Percentiles rank a stretch among this genome's conserved stretches.
Conservation (phyloP, 1,140 invertebrate genomes). For the Drosophila biarmipes region DNA sequence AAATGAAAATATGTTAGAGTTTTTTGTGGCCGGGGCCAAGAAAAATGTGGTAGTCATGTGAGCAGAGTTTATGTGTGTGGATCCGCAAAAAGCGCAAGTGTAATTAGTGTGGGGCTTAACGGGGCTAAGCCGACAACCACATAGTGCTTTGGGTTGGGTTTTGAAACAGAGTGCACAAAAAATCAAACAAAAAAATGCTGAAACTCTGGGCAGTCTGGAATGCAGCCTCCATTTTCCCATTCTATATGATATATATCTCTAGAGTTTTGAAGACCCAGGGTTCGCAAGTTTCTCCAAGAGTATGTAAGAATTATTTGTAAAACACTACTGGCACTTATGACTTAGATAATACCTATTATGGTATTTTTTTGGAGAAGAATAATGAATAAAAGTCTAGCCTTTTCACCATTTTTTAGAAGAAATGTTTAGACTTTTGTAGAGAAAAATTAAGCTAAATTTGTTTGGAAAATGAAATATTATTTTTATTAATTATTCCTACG, state of each 20-base stretch:
- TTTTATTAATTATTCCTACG: too few species aligned
- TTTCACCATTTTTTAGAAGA: too few species aligned
- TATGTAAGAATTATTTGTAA: neutral
- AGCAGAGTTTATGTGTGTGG: constrained; percentile 35
- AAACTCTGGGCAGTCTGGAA: constrained; percentile 12
- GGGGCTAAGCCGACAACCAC: constrained; percentile 69
- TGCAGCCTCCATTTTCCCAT: constrained; percentile 4
- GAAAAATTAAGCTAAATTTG: too few species aligned
- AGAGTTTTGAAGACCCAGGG: neutral
- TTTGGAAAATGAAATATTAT: too few species aligned
- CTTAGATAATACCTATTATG: too few species aligned
- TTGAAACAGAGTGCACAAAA: constrained; percentile 11
- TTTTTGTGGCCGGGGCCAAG: constrained; percentile 60
- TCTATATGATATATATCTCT: constrained; percentile 1
- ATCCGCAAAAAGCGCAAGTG: constrained; percentile 80
- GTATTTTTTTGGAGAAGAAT: too few species aligned
- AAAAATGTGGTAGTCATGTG: constrained; percentile 54
- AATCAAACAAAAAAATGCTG: constrained; percentile 6
- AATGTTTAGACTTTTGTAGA: too few species aligned
- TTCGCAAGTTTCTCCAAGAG: neutral
- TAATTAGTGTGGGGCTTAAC: constrained; percentile 79
- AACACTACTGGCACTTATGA: too few species aligned
- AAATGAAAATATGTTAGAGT: constrained; percentile 77
- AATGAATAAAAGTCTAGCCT: too few species aligned
- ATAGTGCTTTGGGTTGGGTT: constrained; percentile 51